phyloP scores from a whole-genome alignment of 1,140 invertebrate species.

The Trypoxylus dichotomus region DNA sequence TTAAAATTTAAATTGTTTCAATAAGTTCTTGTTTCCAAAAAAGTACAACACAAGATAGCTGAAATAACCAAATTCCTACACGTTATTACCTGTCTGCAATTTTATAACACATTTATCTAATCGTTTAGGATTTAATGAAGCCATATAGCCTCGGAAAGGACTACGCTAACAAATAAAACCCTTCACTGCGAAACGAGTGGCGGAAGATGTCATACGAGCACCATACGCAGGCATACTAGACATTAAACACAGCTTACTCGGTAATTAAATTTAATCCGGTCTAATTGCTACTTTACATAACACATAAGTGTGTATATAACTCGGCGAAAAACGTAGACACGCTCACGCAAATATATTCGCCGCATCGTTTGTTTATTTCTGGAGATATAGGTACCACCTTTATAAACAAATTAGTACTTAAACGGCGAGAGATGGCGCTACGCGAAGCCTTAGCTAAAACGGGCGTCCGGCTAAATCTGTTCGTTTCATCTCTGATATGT shows the following conservation, averaged over 20 bases:
- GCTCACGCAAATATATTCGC: background rate
- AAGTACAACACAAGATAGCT: no score
- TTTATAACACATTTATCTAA: no score
- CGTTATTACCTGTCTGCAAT: no score
- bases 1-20: no score
- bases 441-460: background rate
- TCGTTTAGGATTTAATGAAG: no score
- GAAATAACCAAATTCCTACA: no score
- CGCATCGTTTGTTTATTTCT: conserved; percentile 7
- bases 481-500: conserved; percentile 9
- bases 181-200: background rate
- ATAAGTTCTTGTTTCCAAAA: no score
- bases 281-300: conserved; percentile 21
- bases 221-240: background rate
- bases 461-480: background rate
- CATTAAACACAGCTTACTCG: background rate
- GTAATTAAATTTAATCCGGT: conserved; percentile 8
- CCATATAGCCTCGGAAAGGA: background rate
- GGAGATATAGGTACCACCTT: background rate
- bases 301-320: background rate
- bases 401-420: conserved; percentile 12
- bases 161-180: background rate
- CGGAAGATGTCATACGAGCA: background rate
- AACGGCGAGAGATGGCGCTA: background rate
- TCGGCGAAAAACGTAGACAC: background rate